Evolutionary conservation across 1,140 invertebrate genomes (phyloP), one percentile per base, ranked within the genome.

Genomic region (Nixonia krombeini): DNA sequence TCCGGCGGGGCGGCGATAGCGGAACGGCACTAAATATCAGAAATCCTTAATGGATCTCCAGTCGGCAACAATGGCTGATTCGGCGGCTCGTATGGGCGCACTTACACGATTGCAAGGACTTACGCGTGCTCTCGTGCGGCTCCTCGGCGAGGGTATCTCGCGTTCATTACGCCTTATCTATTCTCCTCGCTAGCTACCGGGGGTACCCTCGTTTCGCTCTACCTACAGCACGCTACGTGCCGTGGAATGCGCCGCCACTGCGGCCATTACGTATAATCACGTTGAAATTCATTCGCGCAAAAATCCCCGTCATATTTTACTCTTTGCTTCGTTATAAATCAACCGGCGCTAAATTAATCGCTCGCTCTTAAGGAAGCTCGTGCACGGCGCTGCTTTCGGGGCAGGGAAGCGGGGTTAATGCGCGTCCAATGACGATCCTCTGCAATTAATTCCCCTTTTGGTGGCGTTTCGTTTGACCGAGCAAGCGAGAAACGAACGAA

Each of bases 141-240:
- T 45, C 58, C 58, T 59, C 55, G 55, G 51, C 57, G 63, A 67
- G 64, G 72, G 68, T 75, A 77, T 75, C n/a, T n/a, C 74, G 76
- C 76, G 73, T 80, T 77, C 74, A 77, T 80, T 80, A 77, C 72
- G 65, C 53, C 67, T 80, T 78, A 78, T 78, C 76, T 80, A 65
- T 74, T 41, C 70, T 72, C 51, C 53, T 70, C 71, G 52, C 62
- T 58, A 53, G 78, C 76, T 75, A 78, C 78, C 63, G 73, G 63
- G 47, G 68, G 55, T 59, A 66, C 66, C 57, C 55, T 57, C 57
- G 59, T 70, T 57, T 33, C 37, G 31, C 44, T 64, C 62, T 59
- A 56, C 62, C 56, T 68, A 61, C 64, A 62, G 64, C 64, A 50
- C 25, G 61, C 62, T 66, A 53, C 61, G 51, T 62, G 52, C 37